Base-by-base conservation (phyloP, 92 coral and sea anemone genomes). In the Blastomussa wellsi region DNA sequence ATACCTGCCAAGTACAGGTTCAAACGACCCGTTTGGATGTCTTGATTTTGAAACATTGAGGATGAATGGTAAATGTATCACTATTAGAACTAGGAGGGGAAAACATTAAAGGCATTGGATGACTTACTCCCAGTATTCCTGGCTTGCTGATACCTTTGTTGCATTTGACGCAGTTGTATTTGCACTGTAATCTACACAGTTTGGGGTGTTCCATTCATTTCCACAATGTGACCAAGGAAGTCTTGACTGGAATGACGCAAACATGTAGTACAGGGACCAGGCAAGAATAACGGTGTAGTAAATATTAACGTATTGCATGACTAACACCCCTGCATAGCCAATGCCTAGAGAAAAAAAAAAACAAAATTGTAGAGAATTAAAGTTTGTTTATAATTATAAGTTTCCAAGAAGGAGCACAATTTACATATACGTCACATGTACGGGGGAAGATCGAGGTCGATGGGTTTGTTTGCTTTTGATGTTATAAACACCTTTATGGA, bases 41-140 rank as follows among this genome's bases (percentile, higher is more conserved):
- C 49, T 44, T 44, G 12, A 13, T 44, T 6, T 44, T 44, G 49
- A 44, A 3, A 13, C 7, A 44, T 44, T 3, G 49, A 44, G 49
- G 49, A 8, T 0, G 11, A 44, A 44, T 41, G 3, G 3, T 3
- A 41, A 3, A 3, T 3, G 3, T 41, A 41, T 7, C 44, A 41
- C 44, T 41, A 7, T 55, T 55, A 55, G 24, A 55, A n/a, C n/a
- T 55, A 8, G 62, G 10, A 57, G 1, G 12, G 65, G 22, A 57
- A 7, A 57, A 22, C 17, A 10, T 0, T 11, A 26, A 13, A 2
- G 17, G 1, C 16, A 62, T 15, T 28, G 65, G 12, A 8, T n/a
- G 0, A 87, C 95, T 92, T 92, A 94, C 98, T 92, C 93, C 95
- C 95, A 94, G 57, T 92, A 94, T 62, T 94, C 98, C 81, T 89